A percentile compares a stretch with the other conserved stretches of the same genome.
Conservation (phyloP, 1,140 invertebrate species). For the Pissodes strobi region DNA sequence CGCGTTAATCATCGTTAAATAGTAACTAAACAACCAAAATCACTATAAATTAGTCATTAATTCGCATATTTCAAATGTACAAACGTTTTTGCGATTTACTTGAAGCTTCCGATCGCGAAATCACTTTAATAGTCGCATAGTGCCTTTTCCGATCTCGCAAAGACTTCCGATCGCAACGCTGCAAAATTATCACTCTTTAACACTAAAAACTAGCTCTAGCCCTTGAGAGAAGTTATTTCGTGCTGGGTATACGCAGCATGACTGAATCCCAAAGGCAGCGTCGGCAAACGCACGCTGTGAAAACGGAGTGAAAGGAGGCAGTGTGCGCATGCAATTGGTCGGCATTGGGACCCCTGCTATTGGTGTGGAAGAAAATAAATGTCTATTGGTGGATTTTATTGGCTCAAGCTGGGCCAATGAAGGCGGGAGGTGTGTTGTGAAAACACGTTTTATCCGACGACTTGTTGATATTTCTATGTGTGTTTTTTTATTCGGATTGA, state of each 20-base stretch:
- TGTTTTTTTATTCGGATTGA: slow-evolving; percentile 1
- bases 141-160: background rate
- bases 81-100: too few relatives aligned
- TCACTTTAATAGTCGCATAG: background rate
- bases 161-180: background rate
- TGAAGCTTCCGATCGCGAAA: too few relatives aligned
- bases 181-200: background rate
- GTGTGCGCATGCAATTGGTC: slow-evolving; percentile 45
- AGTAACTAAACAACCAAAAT: background rate
- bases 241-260: slow-evolving; percentile 49
- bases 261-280: slow-evolving; percentile 48
- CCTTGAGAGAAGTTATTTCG: slow-evolving; percentile 8
- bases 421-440: slow-evolving; percentile 41
- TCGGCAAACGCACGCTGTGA: slow-evolving; percentile 36
- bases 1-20: slow-evolving; percentile 73
- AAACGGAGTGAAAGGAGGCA: slow-evolving; percentile 33
- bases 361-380: slow-evolving; percentile 36
- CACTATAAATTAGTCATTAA: background rate
- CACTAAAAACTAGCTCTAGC: background rate
- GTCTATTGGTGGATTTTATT: slow-evolving; percentile 35
- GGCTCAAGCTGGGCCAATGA: slow-evolving; percentile 48
- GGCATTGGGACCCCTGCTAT: slow-evolving; percentile 41
- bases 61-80: too few relatives aligned
- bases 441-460: slow-evolving; percentile 39
- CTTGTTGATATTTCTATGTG: slow-evolving; percentile 46